phyloP scores from a whole-genome alignment of 2,113 vertebrate genomes.

The Paralichthys olivaceus region DNA sequence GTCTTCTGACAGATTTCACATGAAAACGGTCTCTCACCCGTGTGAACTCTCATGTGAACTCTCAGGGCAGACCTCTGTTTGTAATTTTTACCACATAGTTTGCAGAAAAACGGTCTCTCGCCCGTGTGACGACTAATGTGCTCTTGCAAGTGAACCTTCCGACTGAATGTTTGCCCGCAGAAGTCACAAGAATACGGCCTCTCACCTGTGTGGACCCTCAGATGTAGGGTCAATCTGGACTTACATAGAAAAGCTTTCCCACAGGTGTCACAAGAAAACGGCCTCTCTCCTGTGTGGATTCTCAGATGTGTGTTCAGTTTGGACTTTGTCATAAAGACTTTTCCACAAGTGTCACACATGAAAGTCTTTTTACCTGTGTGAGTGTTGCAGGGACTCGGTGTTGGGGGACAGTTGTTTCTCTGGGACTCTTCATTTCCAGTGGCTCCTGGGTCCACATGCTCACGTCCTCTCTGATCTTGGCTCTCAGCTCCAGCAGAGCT shows the following conservation, averaged over 20 bases:
- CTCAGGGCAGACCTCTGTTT: background rate
- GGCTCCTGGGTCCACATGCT: background rate
- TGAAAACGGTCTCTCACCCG: background rate
- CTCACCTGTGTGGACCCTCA: background rate
- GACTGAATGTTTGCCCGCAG: background rate
- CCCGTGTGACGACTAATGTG: background rate
- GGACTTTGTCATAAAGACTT: background rate
- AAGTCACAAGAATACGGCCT: background rate
- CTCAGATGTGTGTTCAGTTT: background rate
- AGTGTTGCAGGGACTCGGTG: background rate
- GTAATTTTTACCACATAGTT: background rate
- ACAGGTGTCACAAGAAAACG: background rate
- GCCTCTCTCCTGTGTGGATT: background rate
- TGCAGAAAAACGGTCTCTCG: background rate
- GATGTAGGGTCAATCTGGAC: too few relatives aligned
- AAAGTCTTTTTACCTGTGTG: background rate
- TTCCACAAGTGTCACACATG: constrained; percentile 13
- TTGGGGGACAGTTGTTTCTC: too few relatives aligned
- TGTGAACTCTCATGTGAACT: background rate
- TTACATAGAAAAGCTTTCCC: background rate
- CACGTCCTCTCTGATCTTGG: background rate
- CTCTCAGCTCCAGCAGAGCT: background rate
- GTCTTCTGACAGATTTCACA: background rate
- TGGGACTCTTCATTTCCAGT: background rate
- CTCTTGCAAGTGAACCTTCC: background rate